Evolutionary conservation across 2,113 vertebrate species (phyloP), one percentile per base, ranked within the genome.

Genomic region (Sander vitreus): DNA sequence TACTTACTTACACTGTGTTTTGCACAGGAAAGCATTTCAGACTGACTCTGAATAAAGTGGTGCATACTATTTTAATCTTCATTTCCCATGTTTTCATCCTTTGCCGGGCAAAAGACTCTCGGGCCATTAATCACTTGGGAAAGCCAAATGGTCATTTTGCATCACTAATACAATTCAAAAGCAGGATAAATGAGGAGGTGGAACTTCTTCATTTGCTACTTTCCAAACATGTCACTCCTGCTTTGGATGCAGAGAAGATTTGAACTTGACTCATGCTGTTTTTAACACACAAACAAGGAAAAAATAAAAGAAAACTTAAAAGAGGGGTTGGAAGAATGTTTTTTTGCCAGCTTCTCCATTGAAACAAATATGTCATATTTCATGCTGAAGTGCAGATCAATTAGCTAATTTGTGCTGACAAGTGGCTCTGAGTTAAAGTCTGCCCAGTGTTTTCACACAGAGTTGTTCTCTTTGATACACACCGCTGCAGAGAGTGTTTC

Each of bases 331-430:
- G 23, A 9, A 19, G 12, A 55, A 53, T 5, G 16, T 45, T 12
- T 70, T 3, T 60, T 18, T 25, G n/a, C 48, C 62, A 63, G 23
- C 59, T 15, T 58, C 43, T 59, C 36, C 47, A n/a, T 0, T 60
- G 21, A 75, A 69, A 70, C 16, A 69, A 65, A 73, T 51, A 36
- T 36, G 69, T 51, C 55, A 65, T 43, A 39, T 68, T 66, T 81
- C 63, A 33, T 21, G 30, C 48, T 9, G 5, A 19, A 48, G 27
- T 73, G 59, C 58, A 71, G 70, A 62, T 84, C 74, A 87, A 80
- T 87, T 79, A 84, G 21, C 27, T 85, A 69, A 89, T 73, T 53
- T 70, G 16, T 59, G 82, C 62, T 51, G 76, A 88, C 74, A 78
- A 77, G 74, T 23, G 63, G 65, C 76, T 62, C 67, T 6, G 45